Base-by-base conservation (phyloP, 1,140 invertebrate genomes). In the Apis mellifera region DNA sequence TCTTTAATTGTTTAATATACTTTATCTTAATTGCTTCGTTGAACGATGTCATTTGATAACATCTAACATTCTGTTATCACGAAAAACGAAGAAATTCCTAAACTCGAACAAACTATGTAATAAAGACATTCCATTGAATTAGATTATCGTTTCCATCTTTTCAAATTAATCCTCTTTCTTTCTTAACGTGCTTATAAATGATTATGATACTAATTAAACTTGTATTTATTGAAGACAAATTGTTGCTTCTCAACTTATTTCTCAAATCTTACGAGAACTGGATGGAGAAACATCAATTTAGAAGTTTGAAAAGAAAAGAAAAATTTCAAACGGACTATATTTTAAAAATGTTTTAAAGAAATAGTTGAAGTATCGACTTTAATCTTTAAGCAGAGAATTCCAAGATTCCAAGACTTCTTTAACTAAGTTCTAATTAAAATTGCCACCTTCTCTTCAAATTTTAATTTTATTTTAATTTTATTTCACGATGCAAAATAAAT, bases 71-170 rank as follows among this genome's bases (percentile, higher is more conserved):
- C 84, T 42, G 73, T 86, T 82, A 87, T 86, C 77, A 78, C 48
- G 74, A 87, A n/a, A n/a, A 87, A 84, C 82, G 82, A 76, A 80
- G 78, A 77, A 83, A 88, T 88, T 86, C 79, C 84, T 79, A 75
- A 32, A 75, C 78, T 59, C 65, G 65, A 75, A 68, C 68, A 55
- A 69, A 82, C 86, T 86, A 90, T 90, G 86, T 90, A 90, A 90
- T 90, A 89, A 90, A 90, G 82, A 78, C 87, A 90, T 90, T 87
- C 89, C 89, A 65, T 84, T 57, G 86, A 82, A 77, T 85, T 84
- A 62, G 82, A 73, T 17, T 87, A 78, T 87, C 85, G 84, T 87
- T 87, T 84, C 73, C 59, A 82, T 21, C 75, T 87, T 42, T 42
- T 84, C 73, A 77, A 78, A 86, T 82, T 84, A 78, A 70, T 86